Conservation (phyloP, 2,888 invertebrate species). For the Nephrotoma appendiculata region DNA sequence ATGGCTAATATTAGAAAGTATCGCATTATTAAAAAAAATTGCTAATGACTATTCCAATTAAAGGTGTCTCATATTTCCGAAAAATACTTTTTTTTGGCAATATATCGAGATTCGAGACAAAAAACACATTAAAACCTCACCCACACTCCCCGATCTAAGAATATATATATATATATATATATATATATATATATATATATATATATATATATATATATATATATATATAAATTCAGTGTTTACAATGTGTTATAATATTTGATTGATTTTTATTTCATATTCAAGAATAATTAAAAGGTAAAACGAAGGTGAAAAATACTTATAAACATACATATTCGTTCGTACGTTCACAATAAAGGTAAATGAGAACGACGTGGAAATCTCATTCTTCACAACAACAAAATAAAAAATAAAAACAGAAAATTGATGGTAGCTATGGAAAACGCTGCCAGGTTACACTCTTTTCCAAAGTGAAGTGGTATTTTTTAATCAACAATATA, state of each 20-base stretch:
- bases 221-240: background rate
- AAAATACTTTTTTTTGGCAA: background rate
- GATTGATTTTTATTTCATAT: background rate
- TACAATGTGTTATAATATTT: background rate
- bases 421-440: background rate
- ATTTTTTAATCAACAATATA: background rate
- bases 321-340: background rate
- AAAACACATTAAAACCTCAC: background rate
- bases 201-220: no score
- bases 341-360: background rate
- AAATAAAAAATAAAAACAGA: background rate
- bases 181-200: no score
- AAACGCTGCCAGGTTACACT: background rate
- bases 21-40: background rate
- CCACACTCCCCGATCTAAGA: background rate
- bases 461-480: background rate
- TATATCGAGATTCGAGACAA: background rate
- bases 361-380: background rate
- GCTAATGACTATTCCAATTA: background rate
- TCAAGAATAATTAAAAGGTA: background rate
- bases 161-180: no score
- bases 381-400: background rate
- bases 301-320: background rate
- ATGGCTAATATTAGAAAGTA: background rate
- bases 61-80: background rate